These are phyloP conservation scores for Leiothrix lutea DNA, from an alignment of 2,113 vertebrate species.

Conservation along the genomic window DNA sequence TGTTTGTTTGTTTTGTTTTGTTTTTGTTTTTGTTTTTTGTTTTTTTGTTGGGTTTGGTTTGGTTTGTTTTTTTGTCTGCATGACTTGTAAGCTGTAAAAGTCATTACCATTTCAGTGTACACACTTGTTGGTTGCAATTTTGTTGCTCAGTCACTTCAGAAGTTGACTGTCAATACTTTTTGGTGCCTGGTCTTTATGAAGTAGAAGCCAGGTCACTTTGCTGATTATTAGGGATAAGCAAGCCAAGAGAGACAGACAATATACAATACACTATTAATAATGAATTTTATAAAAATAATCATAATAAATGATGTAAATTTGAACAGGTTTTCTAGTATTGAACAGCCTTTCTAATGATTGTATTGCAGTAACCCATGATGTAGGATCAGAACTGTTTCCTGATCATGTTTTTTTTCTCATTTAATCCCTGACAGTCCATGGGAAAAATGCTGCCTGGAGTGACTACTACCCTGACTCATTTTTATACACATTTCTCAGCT, in stretches of 20 bases:
- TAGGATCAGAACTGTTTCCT: neutral
- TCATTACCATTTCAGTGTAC: neutral
- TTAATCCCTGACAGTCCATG: neutral
- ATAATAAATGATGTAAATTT: neutral
- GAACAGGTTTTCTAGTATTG: neutral
- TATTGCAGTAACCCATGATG: neutral
- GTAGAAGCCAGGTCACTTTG: neutral
- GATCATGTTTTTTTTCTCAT: neutral
- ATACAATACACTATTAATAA: neutral
- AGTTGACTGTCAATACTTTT: neutral
- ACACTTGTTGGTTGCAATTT: neutral
- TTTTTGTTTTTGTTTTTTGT: too few species aligned
- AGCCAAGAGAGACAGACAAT: neutral
- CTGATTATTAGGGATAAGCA: neutral
- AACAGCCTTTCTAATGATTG: neutral
- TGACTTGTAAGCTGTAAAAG: neutral
- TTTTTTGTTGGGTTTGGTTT: neutral
- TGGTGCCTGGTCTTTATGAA: neutral
- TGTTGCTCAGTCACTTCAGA: neutral
- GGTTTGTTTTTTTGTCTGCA: neutral
- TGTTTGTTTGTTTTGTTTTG: neutral
- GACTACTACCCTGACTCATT: neutral
- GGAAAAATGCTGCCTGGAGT: neutral
- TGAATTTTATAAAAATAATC: neutral
- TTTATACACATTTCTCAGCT: neutral